Base-by-base conservation (phyloP, 1,140 invertebrate genomes). In the Saxidomus purpurata region DNA sequence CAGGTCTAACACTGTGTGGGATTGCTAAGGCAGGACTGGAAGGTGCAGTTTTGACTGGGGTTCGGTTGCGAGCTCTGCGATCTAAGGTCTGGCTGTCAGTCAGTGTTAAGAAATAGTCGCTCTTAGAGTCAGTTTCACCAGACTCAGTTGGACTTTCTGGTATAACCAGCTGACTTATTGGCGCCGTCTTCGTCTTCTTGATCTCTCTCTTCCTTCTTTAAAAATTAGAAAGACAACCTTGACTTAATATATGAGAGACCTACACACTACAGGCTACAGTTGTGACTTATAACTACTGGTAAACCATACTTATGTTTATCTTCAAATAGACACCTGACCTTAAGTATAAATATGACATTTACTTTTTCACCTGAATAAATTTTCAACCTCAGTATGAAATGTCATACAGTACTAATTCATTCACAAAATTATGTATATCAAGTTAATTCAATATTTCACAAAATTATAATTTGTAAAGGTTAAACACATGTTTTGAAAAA, bases 101-200 rank as follows among this genome's bases (percentile, higher is more conserved):
- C 0, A 95, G 80, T 85, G 92, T 93, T 86, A 94, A 94, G 55
- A 93, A 94, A 31, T 90, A 94, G n/a, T 34, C 89, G 69, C 11
- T 61, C 61, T 49, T 91, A 89, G 38, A 81, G 86, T 71, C 89
- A 85, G 52, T 28, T 77, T 52, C 69, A 85, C 47, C n/a, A 61
- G 59, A 25, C 17, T 43, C 82, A 17, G 90, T 80, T 4, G 93
- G 90, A 84, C 85, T 91, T n/a, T 85, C 82, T 25, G 77, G 79
- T 40, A 91, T 91, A 17, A 86, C 81, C 43, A 92, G 84, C 25
- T 76, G 80, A 25, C 85, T 84, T 19, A 94, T 38, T 17, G 94
- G 94, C 15, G 92, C 93, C 31, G 94, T 94, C 89, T 93, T 94
- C 17, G 94, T 94, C 90, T 94, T 94, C 92, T 94, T 94, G 25